A percentile compares a stretch with the other conserved stretches of the same genome.
Conservation (phyloP, 1,140 invertebrate genomes). For the Aphis gossypii region DNA sequence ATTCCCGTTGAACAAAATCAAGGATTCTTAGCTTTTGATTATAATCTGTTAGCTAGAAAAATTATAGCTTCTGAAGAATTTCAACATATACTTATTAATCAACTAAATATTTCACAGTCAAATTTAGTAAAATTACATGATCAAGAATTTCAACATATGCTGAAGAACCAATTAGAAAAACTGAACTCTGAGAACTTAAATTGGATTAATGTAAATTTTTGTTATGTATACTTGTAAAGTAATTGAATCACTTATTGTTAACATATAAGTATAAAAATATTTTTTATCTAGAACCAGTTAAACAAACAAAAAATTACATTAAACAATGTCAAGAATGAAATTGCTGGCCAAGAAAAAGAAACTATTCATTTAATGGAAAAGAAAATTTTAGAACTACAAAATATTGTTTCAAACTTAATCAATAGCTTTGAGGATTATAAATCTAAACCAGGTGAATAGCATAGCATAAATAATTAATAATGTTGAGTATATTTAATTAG, state of each 20-base stretch:
- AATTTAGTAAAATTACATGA: constrained; percentile 40
- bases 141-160: constrained; percentile 38
- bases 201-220: constrained; percentile 54
- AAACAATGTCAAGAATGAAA: background rate
- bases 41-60: constrained; percentile 46
- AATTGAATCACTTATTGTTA: background rate
- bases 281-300: constrained; percentile 35
- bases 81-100: constrained; percentile 23
- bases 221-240: background rate
- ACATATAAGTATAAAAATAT: background rate
- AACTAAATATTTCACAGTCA: constrained; percentile 40
- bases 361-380: constrained; percentile 37
- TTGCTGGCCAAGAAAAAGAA: background rate
- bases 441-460: background rate
- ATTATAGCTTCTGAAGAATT: constrained; percentile 49
- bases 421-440: constrained; percentile 43
- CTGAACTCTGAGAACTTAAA: constrained; percentile 52
- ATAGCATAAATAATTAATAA: background rate
- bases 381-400: constrained; percentile 48
- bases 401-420: constrained; percentile 22
- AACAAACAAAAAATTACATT: background rate
- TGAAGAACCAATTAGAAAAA: constrained; percentile 47
- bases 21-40: constrained; percentile 28
- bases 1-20: background rate
- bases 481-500: background rate